These are phyloP conservation scores for Idaea biselata DNA, from an alignment of 2,888 invertebrate species.

Conservation along the genomic window DNA sequence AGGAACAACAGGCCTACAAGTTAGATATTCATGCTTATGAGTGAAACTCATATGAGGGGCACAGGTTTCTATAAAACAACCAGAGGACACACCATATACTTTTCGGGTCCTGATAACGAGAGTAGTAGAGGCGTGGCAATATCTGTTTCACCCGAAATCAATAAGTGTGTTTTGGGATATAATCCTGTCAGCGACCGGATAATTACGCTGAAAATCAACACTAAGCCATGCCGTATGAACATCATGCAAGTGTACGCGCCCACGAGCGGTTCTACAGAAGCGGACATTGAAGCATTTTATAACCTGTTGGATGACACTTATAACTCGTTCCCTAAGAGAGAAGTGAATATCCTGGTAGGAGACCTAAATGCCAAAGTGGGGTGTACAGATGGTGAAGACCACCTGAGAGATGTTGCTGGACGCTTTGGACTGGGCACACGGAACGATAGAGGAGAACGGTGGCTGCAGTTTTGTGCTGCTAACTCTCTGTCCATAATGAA, in stretches of 20 bases:
- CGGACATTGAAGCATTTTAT: not conserved
- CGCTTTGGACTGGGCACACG: not conserved
- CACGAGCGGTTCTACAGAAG: not conserved
- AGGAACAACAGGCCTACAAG: constrained; percentile 7
- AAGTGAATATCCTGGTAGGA: not conserved
- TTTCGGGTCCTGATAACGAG: constrained; percentile 19
- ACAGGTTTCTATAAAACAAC: constrained; percentile 2
- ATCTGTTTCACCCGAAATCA: constrained; percentile 4
- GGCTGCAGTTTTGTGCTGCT: not conserved
- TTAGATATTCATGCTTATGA: constrained; percentile 5
- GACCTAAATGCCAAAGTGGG: not conserved
- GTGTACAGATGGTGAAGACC: not conserved
- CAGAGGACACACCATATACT: constrained; percentile 2
- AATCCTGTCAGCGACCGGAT: constrained; percentile 7
- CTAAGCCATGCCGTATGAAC: constrained; percentile 2
- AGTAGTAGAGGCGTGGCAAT: constrained; percentile 7
- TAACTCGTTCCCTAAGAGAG: not conserved
- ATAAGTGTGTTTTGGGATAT: constrained; percentile 7
- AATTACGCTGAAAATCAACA: constrained; percentile 5
- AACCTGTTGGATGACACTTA: not conserved
- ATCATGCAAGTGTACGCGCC: not conserved
- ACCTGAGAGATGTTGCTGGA: not conserved
- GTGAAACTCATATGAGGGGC: constrained; percentile 7
- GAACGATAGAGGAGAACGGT: not conserved
- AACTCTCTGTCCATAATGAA: not conserved